A percentile compares a stretch with the other conserved stretches of the same genome.
Conservation (phyloP, 2,797 vertebrate genomes). For the Diglossa cyanea region DNA sequence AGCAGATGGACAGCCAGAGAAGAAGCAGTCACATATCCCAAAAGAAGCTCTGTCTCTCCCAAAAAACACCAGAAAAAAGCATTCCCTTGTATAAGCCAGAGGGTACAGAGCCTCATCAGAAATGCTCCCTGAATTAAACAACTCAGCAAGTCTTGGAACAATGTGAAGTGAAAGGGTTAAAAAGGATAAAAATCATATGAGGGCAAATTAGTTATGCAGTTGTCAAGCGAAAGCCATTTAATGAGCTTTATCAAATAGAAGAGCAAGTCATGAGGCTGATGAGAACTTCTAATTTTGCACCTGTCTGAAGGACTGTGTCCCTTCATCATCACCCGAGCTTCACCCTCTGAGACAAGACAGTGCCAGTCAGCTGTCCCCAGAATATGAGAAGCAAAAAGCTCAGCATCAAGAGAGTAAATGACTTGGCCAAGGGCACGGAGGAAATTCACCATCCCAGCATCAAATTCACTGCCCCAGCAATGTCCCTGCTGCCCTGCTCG, state of each 20-base stretch:
- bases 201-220: not conserved
- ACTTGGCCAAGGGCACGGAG: not conserved
- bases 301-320: not conserved
- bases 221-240: not conserved
- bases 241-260: not conserved
- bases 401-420: not conserved
- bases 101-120: not conserved
- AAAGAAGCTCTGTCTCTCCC: not conserved
- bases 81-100: not conserved
- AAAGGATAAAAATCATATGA: not conserved
- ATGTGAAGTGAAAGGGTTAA: not conserved
- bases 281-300: not conserved
- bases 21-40: not conserved
- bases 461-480: not conserved
- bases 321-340: not conserved
- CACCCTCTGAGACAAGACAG: not conserved
- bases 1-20: not conserved
- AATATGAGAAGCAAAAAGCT: not conserved
- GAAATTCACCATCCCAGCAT: not conserved
- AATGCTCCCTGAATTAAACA: not conserved
- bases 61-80: not conserved
- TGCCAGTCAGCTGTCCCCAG: not conserved
- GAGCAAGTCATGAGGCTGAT: not conserved
- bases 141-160: not conserved
- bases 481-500: not conserved